Evolutionary conservation across 2,888 invertebrate species (phyloP), one percentile per base, ranked within the genome.

Genomic region (Abscondita cerata): DNA sequence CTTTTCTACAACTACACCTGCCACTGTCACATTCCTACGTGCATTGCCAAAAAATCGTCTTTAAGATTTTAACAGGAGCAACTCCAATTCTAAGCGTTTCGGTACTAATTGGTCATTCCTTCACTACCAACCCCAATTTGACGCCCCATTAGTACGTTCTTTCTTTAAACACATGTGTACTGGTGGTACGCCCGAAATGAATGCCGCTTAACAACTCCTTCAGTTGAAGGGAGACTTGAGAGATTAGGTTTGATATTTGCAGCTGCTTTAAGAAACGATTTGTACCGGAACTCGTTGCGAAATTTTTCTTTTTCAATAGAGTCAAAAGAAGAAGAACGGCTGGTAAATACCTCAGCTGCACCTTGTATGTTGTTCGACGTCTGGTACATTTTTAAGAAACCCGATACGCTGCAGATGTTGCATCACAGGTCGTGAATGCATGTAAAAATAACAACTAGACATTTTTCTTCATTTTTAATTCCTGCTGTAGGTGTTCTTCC

Each of bases 11-110:
- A 48, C 56, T 19, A 56, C 50, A 50, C 12, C 46, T 50, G 48
- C 48, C 50, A 47, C 56, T 50, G 20, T 18, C 38, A 36, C 56
- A 47, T 20, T 2, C 36, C 36, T 44, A 41, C 9, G 40, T 53
- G n/a, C 53, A 53, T 19, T 20, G 41, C n/a, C 53, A 53, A 44
- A 53, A 44, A 53, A 53, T 53, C 41, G 25, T 53, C 20, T 53
- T 53, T n/a, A 53, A 44, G 36, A 41, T 44, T 6, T 50, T 31
- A 12, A 12, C 12, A 6, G 40, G 15, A 1, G 13, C 40, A 12
- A 1, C 6, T 15, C 44, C 11, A 44, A 18, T 1, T 36, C 36
- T 36, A 12, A 5, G 11, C 4, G 36, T 36, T 36, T 36, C 11
- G 36, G 36, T 8, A 36, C 9, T 15, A 18, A 8, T 44, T 15